A percentile compares a stretch with the other conserved stretches of the same genome.
phyloP scores from a whole-genome alignment of 2,888 invertebrate species.

The Pycnomerus fuliginosus region DNA sequence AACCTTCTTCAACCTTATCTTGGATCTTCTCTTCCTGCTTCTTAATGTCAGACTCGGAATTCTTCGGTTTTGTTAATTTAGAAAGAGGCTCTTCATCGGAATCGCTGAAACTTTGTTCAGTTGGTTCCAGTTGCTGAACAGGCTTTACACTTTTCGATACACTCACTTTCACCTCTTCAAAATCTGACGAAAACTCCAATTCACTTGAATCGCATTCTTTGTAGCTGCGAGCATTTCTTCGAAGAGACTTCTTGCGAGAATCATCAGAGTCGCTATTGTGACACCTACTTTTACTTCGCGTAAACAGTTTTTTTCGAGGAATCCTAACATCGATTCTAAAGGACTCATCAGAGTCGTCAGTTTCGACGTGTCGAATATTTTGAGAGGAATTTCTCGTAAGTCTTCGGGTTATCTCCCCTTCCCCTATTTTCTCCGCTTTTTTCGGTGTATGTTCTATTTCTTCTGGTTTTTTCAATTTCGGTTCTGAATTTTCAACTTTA shows the following conservation, averaged over 20 bases:
- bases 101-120: slow-evolving; percentile 61
- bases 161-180: slow-evolving; percentile 33
- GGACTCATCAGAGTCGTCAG: slow-evolving; percentile 39
- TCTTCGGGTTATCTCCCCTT: slow-evolving; percentile 23
- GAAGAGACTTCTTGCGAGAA: slow-evolving; percentile 8
- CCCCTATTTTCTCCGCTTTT: slow-evolving; percentile 19
- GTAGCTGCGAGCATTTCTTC: slow-evolving; percentile 9
- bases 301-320: slow-evolving; percentile 36
- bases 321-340: slow-evolving; percentile 35
- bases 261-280: slow-evolving; percentile 17
- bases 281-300: slow-evolving; percentile 27
- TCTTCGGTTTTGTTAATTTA: slow-evolving; percentile 52
- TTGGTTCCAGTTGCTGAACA: no score
- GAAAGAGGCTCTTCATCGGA: slow-evolving; percentile 68
- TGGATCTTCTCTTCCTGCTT: slow-evolving; percentile 11
- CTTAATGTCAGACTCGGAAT: slow-evolving; percentile 8
- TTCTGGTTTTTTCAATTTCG: neutral
- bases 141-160: no score
- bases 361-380: slow-evolving; percentile 20
- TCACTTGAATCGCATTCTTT: slow-evolving; percentile 24
- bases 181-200: slow-evolving; percentile 38
- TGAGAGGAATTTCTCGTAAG: slow-evolving; percentile 32
- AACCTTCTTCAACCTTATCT: slow-evolving; percentile 8
- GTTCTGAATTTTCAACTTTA: no score
- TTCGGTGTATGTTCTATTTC: slow-evolving; percentile 1